phyloP scores from a whole-genome alignment of 2,888 invertebrate genomes.

The Eristalis pertinax region DNA sequence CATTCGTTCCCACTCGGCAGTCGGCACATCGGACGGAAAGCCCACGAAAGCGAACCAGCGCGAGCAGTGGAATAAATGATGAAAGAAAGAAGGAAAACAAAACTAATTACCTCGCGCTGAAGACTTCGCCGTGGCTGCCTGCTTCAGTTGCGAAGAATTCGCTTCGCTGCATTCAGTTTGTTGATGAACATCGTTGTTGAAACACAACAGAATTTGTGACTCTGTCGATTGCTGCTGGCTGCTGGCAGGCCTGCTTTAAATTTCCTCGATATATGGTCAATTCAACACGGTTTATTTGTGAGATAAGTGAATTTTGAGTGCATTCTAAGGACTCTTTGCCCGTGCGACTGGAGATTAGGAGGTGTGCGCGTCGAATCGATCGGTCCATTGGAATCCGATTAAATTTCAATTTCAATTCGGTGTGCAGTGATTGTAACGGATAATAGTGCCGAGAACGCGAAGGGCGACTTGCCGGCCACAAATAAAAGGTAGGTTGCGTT shows the following conservation, averaged over 20 bases:
- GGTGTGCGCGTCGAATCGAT: slow-evolving; percentile 10
- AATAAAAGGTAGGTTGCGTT: slow-evolving; percentile 54
- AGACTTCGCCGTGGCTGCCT: slow-evolving; percentile 64
- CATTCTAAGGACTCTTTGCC: neutral
- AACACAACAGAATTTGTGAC: slow-evolving; percentile 37
- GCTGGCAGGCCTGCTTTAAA: neutral
- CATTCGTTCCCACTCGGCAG: slow-evolving; percentile 24
- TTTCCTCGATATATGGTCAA: neutral
- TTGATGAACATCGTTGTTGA: slow-evolving; percentile 74
- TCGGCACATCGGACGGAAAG: slow-evolving; percentile 42
- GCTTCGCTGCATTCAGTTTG: slow-evolving; percentile 75
- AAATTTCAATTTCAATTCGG: slow-evolving; percentile 51
- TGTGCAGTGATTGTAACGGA: slow-evolving; percentile 63
- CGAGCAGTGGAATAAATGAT: neutral
- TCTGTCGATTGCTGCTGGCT: neutral
- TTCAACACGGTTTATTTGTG: slow-evolving; percentile 8
- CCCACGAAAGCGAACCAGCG: slow-evolving; percentile 46
- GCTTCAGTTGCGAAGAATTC: slow-evolving; percentile 66
- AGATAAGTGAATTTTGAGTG: slow-evolving; percentile 5
- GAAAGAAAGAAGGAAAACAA: slow-evolving; percentile 44
- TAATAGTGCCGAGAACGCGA: slow-evolving; percentile 33
- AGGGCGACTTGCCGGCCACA: slow-evolving; percentile 53
- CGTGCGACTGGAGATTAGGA: neutral
- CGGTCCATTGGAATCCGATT: slow-evolving; percentile 40
- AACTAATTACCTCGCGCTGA: slow-evolving; percentile 66